Conservation (phyloP, 2,888 invertebrate genomes). For the Rotaria sp. region DNA sequence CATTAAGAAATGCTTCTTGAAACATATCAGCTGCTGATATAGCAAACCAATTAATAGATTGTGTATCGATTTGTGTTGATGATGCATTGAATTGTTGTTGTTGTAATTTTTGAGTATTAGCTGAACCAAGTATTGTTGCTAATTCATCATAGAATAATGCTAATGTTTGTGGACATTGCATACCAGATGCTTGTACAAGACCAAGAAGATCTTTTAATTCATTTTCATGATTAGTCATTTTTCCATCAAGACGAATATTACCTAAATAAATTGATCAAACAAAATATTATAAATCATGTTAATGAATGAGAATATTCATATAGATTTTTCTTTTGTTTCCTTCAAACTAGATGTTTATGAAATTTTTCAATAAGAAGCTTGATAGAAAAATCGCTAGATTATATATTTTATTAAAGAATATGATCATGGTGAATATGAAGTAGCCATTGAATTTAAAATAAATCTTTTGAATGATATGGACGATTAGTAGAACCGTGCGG, state of each 20-base stretch:
- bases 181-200: slow-evolving; percentile 16
- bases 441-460: too few species aligned
- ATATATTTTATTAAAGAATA: too few species aligned
- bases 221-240: background rate
- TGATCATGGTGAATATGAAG: too few species aligned
- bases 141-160: slow-evolving; percentile 17
- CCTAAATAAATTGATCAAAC: background rate
- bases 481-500: too few species aligned
- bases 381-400: too few species aligned
- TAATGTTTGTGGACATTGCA: slow-evolving; percentile 20
- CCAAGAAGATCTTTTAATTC: slow-evolving; percentile 11
- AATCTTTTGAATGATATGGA: too few species aligned
- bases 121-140: background rate
- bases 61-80: background rate
- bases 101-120: background rate
- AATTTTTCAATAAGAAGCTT: too few species aligned
- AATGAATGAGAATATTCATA: too few species aligned
- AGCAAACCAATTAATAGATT: slow-evolving; percentile 20
- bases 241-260: background rate
- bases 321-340: too few species aligned
- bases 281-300: too few species aligned
- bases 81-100: background rate
- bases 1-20: slow-evolving; percentile 16
- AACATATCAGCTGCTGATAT: slow-evolving; percentile 22
- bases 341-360: too few species aligned